Base-by-base conservation (phyloP, 2,797 vertebrate genomes). In the Acridotheres tristis region DNA sequence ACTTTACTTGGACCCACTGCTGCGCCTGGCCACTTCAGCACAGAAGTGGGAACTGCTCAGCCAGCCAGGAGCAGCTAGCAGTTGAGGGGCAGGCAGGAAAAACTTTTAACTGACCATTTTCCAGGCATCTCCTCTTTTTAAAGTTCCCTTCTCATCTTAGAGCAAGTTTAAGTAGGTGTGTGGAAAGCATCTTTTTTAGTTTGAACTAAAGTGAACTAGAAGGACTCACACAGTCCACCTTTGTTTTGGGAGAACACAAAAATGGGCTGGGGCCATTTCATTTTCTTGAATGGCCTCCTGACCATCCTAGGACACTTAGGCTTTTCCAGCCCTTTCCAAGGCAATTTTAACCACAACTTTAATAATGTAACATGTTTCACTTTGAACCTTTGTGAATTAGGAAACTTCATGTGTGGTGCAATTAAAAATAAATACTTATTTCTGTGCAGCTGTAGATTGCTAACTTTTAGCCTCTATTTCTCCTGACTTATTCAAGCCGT, bases 1-100 rank as follows among this genome's bases (percentile, higher is more conserved):
- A 59, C 8, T 67, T 90, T 34, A 36, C n/a, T 30, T 0, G 0
- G 51, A 58, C 42, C 36, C 29, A 1, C 58, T 45, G 48, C 7
- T 62, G 34, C 27, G 25, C 68, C 59, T 71, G 54, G n/a, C 7
- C 71, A 5, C n/a, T 7, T 17, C 54, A 53, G 43, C 36, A 5
- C 10, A 34, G 29, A 54, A 16, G 13, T 58, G 32, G 48, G n/a
- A 25, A 29, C 50, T 48, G 8, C 27, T n/a, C 57, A 47, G 47
- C 10, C 71, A 89, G 30, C 15, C 69, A 78, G 67, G 5, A 85
- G 32, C 30, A 74, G 5, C 50, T 17, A 25, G 30, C 25, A 30
- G 11, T 20, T 45, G 50, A 62, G 51, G 6, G 32, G 27, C 51
- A 50, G 36, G 40, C 25, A 61, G 43, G 69, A 77, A 65, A 88